Evolutionary conservation across 92 coral and sea anemone species (phyloP), one percentile per base, ranked within the genome.

Genomic region (Actinernus sp.): DNA sequence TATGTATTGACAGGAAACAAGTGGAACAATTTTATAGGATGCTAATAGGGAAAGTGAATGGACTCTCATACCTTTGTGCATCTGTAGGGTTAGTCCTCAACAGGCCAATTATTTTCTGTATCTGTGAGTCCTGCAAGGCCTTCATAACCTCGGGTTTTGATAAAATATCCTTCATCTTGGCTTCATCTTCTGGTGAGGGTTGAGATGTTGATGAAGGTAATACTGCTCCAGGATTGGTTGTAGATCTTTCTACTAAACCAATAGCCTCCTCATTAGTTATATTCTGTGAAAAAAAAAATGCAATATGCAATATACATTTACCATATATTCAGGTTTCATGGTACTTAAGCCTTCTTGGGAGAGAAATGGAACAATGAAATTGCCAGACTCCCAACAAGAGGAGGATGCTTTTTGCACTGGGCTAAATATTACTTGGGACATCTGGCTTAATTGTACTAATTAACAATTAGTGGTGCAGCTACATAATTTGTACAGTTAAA

Each of bases 101-200:
- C 34, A 59, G 47, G 21, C 53, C 66, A 26, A 90, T 59, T 53
- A 90, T 67, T 37, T 78, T 72, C 61, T 88, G 92, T 76, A 90
- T 66, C 57, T 88, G 67, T 25, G 76, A 76, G 64, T 90, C 97
- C 65, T 81, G 72, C 13, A 90, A 76, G 14, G 56, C 83, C 37
- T 63, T 52, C 71, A 64, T 63, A 3, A 76, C 85, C 69, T 87
- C 92, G 31, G 89, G 87, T 31, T 79, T 79, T 26, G 89, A 78
- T 29, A 86, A 40, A 13, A 90, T 76, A 22, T 81, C 63, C 22
- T 59, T 55, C 97, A 90, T 86, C 48, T 70, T 72, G 13, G 68
- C 87, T 38, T 90, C 80, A 53, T 90, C 97, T 20, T 58, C 97
- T 33, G 76, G 51, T 56, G 92, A 75, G 30, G 85, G 73, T 30